Percentiles rank a stretch among this genome's conserved stretches.
phyloP scores from a whole-genome alignment of 2,888 invertebrate genomes.

The Xylocampa areola region DNA sequence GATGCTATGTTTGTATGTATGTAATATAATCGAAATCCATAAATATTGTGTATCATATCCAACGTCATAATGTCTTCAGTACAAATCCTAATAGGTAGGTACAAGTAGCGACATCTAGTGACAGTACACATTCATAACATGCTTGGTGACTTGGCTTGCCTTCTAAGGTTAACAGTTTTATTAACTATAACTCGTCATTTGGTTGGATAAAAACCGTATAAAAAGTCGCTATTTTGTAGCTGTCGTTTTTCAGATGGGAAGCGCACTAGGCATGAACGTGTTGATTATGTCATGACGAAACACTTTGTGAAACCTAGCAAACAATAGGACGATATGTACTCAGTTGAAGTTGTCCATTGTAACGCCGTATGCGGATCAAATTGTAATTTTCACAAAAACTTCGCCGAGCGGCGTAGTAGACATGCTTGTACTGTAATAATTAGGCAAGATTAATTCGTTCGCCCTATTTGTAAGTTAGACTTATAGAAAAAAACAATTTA shows the following conservation, averaged over 20 bases:
- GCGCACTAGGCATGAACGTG: slow-evolving; percentile 55
- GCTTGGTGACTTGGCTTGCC: slow-evolving; percentile 16
- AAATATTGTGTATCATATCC: neutral
- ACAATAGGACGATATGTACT: slow-evolving; percentile 78
- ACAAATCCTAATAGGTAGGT: slow-evolving; percentile 1
- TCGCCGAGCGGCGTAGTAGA: slow-evolving; percentile 47
- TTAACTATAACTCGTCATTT: slow-evolving; percentile 31
- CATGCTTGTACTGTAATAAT: slow-evolving; percentile 36
- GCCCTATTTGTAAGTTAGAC: slow-evolving; percentile 28
- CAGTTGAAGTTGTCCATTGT: slow-evolving; percentile 76
- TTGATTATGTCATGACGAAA: slow-evolving; percentile 76
- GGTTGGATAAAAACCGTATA: slow-evolving; percentile 20
- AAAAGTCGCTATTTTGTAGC: slow-evolving; percentile 30
- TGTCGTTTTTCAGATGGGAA: slow-evolving; percentile 44
- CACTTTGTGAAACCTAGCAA: slow-evolving; percentile 73
- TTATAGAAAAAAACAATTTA: slow-evolving; percentile 31
- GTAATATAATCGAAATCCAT: slow-evolving; percentile 1
- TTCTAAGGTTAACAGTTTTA: slow-evolving; percentile 23
- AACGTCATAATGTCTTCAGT: slow-evolving; percentile 6
- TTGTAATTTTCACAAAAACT: slow-evolving; percentile 75
- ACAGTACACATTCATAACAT: slow-evolving; percentile 5
- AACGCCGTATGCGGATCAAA: slow-evolving; percentile 75
- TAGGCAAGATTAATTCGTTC: slow-evolving; percentile 41
- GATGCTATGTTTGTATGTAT: too few species aligned
- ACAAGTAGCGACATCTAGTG: slow-evolving; percentile 26